Evolutionary conservation across 1,140 invertebrate genomes (phyloP).

Genomic region (Zaprionus taronus): DNA sequence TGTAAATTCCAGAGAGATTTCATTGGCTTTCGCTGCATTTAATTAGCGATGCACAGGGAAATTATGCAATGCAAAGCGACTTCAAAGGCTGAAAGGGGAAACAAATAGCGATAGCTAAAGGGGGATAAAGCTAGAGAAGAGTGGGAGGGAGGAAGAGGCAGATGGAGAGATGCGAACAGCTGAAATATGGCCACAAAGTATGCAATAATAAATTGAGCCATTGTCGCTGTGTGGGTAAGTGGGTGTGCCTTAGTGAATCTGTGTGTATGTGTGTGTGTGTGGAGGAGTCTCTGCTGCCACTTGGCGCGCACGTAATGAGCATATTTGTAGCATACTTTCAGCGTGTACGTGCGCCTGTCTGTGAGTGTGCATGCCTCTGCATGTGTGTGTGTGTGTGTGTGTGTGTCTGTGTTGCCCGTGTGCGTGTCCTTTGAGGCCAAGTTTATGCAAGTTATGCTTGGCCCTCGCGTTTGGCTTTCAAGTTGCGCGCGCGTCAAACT

Average conservation of each 20-base stretch:
- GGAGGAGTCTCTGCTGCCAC: slow-evolving; percentile 38
- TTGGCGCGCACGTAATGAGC: slow-evolving; percentile 76
- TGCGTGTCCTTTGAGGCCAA: slow-evolving; percentile 70
- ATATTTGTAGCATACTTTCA: slow-evolving; percentile 79
- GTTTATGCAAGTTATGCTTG: slow-evolving; percentile 75
- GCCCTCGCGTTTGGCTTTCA: slow-evolving; percentile 50
- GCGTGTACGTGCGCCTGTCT: slow-evolving; percentile 57
- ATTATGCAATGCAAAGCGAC: slow-evolving; percentile 21
- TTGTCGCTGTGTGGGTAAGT: slow-evolving; percentile 55
- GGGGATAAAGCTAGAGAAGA: background rate
- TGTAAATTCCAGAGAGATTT: background rate
- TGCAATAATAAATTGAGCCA: slow-evolving; percentile 81
- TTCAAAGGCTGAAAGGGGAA: slow-evolving; percentile 6
- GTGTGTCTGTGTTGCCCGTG: slow-evolving; percentile 5
- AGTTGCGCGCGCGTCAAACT: slow-evolving; percentile 34
- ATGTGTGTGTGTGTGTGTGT: slow-evolving; percentile 17
- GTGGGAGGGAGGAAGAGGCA: background rate
- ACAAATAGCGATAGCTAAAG: background rate
- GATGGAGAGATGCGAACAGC: slow-evolving; percentile 19
- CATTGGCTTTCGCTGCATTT: slow-evolving; percentile 14
- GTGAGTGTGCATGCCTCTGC: slow-evolving; percentile 26
- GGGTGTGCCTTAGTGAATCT: background rate
- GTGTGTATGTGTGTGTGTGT: background rate
- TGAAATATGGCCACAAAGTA: slow-evolving; percentile 75
- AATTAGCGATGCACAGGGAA: slow-evolving; percentile 3